Percentiles rank a stretch among this genome's conserved stretches.
Conservation (phyloP, 2,113 vertebrate genomes). For the Fregata magnificens region DNA sequence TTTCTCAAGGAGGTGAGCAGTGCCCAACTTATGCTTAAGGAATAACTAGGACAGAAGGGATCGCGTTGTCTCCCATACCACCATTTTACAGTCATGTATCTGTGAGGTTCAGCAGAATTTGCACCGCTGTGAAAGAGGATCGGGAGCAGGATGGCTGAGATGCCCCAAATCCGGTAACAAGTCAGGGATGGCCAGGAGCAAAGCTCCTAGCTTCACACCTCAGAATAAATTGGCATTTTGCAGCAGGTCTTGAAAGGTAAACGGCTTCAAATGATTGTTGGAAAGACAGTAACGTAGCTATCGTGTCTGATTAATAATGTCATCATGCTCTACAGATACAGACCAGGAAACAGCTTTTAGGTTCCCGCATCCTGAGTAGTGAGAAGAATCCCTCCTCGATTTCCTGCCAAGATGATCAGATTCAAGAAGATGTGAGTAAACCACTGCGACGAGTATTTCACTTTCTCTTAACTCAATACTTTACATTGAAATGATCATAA, state of each 20-base stretch:
- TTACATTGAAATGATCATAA: not conserved
- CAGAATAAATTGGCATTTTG: not conserved
- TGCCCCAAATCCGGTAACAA: not conserved
- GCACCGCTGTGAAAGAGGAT: not conserved
- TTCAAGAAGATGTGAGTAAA: not conserved
- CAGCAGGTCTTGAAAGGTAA: not conserved
- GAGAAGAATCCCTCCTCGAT: not conserved
- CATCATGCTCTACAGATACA: not conserved
- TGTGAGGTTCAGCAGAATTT: not conserved
- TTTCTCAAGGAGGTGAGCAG: not conserved
- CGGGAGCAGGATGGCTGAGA: not conserved
- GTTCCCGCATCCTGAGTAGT: not conserved
- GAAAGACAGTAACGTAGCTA: not conserved
- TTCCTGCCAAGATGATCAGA: not conserved
- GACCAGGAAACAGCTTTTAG: not conserved
- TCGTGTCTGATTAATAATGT: not conserved
- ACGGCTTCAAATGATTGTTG: not conserved
- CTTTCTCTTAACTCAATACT: slow-evolving; percentile 6
- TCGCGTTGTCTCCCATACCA: not conserved
- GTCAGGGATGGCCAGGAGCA: not conserved
- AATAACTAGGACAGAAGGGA: slow-evolving; percentile 28
- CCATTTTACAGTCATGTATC: not conserved
- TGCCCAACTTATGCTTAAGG: not conserved
- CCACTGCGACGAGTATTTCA: not conserved
- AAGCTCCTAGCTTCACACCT: not conserved